Evolutionary conservation across 2,113 vertebrate genomes (phyloP).

Genomic region (Myiozetetes cayanensis): DNA sequence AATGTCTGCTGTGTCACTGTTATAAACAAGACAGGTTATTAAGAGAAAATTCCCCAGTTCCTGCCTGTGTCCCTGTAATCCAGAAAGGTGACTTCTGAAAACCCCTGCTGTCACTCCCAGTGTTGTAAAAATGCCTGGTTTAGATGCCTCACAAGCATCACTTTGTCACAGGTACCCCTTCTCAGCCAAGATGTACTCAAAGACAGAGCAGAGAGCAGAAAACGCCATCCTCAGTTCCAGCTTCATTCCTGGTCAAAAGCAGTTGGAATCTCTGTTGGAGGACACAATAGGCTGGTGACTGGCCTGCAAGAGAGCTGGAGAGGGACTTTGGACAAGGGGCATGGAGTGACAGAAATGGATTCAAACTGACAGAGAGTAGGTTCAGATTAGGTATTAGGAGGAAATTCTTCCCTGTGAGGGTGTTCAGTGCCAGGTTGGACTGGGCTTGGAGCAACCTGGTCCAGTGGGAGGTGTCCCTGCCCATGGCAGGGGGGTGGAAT

Average conservation of each 20-base stretch:
- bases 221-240: neutral
- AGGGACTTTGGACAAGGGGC: neutral
- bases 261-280: neutral
- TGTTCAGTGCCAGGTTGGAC: neutral
- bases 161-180: neutral
- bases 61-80: neutral
- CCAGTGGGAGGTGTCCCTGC: neutral
- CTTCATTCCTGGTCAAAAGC: neutral
- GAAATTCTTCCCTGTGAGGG: neutral
- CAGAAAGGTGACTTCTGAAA: neutral
- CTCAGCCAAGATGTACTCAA: neutral
- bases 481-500: neutral
- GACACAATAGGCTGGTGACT: neutral
- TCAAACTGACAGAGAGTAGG: neutral
- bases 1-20: neutral
- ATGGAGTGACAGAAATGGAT: neutral
- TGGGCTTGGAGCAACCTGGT: neutral
- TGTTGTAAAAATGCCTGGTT: neutral
- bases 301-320: neutral
- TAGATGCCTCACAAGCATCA: neutral
- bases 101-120: rapidly evolving
- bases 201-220: neutral
- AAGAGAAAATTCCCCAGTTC: neutral
- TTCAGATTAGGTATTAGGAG: neutral
- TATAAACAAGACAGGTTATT: neutral